Evolutionary conservation across 1,140 invertebrate species (phyloP), one percentile per base, ranked within the genome.

Genomic region (Cataglyphis hispanica): DNA sequence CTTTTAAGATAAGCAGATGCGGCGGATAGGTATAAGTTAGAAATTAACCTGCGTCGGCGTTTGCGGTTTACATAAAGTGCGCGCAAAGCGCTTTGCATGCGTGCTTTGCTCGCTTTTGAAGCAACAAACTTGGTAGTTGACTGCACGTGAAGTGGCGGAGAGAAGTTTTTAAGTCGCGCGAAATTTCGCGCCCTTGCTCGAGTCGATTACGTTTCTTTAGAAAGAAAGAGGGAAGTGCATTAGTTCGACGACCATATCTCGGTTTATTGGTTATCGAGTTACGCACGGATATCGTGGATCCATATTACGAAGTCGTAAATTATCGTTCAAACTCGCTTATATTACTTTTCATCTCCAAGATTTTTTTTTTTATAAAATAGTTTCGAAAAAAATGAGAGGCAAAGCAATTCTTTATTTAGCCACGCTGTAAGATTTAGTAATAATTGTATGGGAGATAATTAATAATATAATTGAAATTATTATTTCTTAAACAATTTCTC

Each of bases 131-230:
- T 78, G 13, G 43, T 67, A 77, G 60, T 77, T 50, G 56, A 66
- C 40, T 67, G 76, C n/a, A 67, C 61, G 43, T 78, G 76, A 78
- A 78, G 40, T 67, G 27, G n/a, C 27, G 40, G 61, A 46, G 40
- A 78, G 27, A 78, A 78, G 76, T 78, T 78, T 78, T 78, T 78
- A 78, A 78, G 76, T 78, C 61, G 60, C 76, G 76, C 67, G 43
- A 78, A 63, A 78, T 78, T 78, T 78, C 61, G 76, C 40, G 27
- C 25, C 58, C 60, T 50, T 19, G 75, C 25, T 16, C 16, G 16
- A 43, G 74, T 50, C 61, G 76, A 66, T 78, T 78, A 78, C 76
- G 61, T 78, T 78, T 78, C 61, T 27, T 78, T 61, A 31, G 43
- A 27, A 78, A 31, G 43, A 50, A 16, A 50, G 4, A 6, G 16